Evolutionary conservation across 1,140 invertebrate species (phyloP).

Genomic region (Drosophila parvula): DNA sequence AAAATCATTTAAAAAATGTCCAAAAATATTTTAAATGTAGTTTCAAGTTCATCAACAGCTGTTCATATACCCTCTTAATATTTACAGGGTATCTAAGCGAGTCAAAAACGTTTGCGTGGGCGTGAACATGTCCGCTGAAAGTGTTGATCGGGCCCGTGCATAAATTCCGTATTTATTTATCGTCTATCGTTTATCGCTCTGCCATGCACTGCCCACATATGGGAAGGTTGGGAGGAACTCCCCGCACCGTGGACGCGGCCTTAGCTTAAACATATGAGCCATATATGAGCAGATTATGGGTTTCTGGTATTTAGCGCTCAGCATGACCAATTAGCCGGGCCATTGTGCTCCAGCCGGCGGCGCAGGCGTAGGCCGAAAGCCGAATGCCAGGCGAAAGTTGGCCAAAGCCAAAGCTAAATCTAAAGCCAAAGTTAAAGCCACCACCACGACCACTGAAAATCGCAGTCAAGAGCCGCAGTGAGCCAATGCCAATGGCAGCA

Average conservation of each 20-base stretch:
- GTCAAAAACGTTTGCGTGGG: constrained; percentile 46
- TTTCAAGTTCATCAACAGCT: neutral
- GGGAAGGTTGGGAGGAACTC: neutral
- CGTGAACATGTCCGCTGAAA: constrained; percentile 72
- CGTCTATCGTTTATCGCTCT: constrained; percentile 59
- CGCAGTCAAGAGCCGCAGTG: constrained; percentile 12
- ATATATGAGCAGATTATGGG: constrained; percentile 75
- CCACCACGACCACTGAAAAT: constrained; percentile 10
- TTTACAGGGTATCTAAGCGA: constrained; percentile 27
- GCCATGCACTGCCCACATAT: constrained; percentile 59
- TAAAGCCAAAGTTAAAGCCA: constrained; percentile 5
- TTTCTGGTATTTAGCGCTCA: constrained; percentile 64
- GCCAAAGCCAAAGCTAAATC: constrained; percentile 37
- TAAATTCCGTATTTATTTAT: constrained; percentile 74
- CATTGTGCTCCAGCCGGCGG: constrained; percentile 43
- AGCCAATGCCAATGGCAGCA: constrained; percentile 49
- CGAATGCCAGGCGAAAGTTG: constrained; percentile 53
- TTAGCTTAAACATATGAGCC: constrained; percentile 30
- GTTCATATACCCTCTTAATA: neutral
- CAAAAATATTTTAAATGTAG: too few species aligned
- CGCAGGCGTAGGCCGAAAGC: constrained; percentile 34
- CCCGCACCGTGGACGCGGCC: neutral
- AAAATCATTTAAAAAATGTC: too few species aligned
- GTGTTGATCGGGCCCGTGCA: constrained; percentile 70
- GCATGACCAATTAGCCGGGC: constrained; percentile 71